Conservation (phyloP, 1,140 invertebrate species). For the Hylaeus anthracinus region DNA sequence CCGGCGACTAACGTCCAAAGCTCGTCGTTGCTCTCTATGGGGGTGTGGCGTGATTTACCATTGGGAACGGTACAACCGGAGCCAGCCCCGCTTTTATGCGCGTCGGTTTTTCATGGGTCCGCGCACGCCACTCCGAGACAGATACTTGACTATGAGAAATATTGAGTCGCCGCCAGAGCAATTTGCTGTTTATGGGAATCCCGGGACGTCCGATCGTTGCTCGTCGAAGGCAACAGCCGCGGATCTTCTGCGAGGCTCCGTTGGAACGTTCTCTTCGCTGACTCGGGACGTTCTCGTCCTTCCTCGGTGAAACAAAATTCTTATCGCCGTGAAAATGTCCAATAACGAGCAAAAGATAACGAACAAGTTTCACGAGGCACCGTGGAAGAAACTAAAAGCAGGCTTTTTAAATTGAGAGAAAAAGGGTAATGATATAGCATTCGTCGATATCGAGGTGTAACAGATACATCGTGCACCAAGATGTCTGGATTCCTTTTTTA, state of each 20-base stretch:
- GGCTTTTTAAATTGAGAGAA: too few relatives aligned
- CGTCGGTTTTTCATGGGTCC: constrained; percentile 23
- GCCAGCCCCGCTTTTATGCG: background rate
- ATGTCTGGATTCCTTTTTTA: too few relatives aligned
- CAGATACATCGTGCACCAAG: too few relatives aligned
- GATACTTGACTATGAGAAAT: constrained; percentile 31
- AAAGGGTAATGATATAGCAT: too few relatives aligned
- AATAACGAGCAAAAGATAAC: too few relatives aligned
- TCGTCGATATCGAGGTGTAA: too few relatives aligned
- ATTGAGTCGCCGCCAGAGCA: constrained; percentile 21
- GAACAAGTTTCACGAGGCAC: too few relatives aligned
- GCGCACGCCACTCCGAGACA: constrained; percentile 13
- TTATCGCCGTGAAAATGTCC: too few relatives aligned
- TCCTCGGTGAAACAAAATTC: background rate
- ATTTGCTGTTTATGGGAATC: constrained; percentile 30
- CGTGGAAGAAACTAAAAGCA: too few relatives aligned
- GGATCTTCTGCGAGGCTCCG: background rate
- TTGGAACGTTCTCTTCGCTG: background rate
- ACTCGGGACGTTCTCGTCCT: background rate
- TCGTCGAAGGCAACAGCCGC: background rate
- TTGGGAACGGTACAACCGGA: constrained; percentile 25
- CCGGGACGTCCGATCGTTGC: background rate
- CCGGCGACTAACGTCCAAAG: background rate
- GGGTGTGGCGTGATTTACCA: constrained; percentile 56
- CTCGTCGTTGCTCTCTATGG: background rate